Evolutionary conservation across 2,888 invertebrate genomes (phyloP).

Genomic region (Microctonus brassicae): DNA sequence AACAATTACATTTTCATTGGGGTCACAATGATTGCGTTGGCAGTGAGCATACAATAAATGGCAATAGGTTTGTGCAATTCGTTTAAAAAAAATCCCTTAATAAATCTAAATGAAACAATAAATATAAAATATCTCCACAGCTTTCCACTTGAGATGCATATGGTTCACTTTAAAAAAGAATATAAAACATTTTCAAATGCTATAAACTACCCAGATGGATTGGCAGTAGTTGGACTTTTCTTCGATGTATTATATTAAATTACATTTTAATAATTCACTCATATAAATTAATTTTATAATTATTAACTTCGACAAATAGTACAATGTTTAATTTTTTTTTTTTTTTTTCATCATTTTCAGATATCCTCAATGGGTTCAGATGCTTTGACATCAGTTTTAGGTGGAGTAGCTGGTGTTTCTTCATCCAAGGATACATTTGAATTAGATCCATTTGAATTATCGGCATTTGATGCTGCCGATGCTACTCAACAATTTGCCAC

Average conservation of each 20-base stretch:
- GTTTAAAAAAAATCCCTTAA: not conserved
- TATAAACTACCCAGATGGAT: conserved; percentile 21
- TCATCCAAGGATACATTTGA: not conserved
- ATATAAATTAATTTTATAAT: not conserved
- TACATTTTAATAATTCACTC: not conserved
- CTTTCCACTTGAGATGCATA: conserved; percentile 33
- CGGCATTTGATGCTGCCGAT: conserved; percentile 49
- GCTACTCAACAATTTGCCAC: not conserved
- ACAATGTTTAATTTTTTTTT: not conserved
- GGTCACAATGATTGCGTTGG: conserved; percentile 80
- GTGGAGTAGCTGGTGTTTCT: not conserved
- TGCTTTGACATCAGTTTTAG: not conserved
- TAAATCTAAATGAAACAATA: not conserved
- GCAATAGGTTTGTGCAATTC: conserved; percentile 71
- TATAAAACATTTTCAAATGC: conserved; percentile 25
- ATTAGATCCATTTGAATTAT: conserved; percentile 27
- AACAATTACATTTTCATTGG: conserved; percentile 86
- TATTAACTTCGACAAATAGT: not conserved
- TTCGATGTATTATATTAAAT: conserved; percentile 21
- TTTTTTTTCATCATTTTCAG: not conserved
- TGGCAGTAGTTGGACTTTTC: conserved; percentile 24
- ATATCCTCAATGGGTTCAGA: not conserved
- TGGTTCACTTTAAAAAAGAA: conserved; percentile 33
- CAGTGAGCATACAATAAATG: conserved; percentile 80
- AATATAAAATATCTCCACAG: not conserved